A percentile compares a stretch with the other conserved stretches of the same genome.
These are phyloP conservation scores for Grammomys surdaster DNA, from an alignment of 2,113 vertebrate species.

Conservation along the genomic window DNA sequence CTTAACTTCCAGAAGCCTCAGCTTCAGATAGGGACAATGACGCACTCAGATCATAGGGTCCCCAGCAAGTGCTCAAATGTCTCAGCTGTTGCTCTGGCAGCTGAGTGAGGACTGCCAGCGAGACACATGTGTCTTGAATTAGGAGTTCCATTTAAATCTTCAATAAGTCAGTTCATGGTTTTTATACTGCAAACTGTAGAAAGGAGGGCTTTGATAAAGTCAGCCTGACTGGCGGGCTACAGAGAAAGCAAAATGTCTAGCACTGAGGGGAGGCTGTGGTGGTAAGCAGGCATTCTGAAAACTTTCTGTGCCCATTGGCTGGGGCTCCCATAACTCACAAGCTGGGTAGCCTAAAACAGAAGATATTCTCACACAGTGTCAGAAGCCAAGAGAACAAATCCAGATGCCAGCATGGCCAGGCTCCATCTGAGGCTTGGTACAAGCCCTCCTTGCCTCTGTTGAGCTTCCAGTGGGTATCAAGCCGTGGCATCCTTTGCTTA, in stretches of 20 bases:
- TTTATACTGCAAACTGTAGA: neutral
- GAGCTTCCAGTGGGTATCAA: neutral
- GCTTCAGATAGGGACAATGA: neutral
- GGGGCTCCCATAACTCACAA: neutral
- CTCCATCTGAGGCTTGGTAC: neutral
- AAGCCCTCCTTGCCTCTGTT: neutral
- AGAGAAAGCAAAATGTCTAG: neutral
- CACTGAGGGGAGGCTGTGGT: no score
- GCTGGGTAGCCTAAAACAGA: neutral
- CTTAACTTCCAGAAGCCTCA: neutral
- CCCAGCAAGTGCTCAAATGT: no score
- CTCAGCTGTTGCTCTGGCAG: neutral
- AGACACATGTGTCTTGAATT: neutral
- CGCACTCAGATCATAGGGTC: neutral
- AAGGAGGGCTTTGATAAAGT: neutral
- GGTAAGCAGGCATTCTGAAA: no score
- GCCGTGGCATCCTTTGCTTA: neutral
- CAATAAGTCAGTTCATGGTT: neutral
- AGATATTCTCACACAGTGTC: neutral
- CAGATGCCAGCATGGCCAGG: neutral
- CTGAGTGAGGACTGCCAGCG: accelerated
- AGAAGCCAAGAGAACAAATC: neutral
- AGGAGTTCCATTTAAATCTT: neutral
- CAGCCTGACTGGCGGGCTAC: accelerated
- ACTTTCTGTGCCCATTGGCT: neutral